Evolutionary conservation across 1,140 invertebrate species (phyloP), one percentile per base, ranked within the genome.

Genomic region (Drosophila ogumai): DNA sequence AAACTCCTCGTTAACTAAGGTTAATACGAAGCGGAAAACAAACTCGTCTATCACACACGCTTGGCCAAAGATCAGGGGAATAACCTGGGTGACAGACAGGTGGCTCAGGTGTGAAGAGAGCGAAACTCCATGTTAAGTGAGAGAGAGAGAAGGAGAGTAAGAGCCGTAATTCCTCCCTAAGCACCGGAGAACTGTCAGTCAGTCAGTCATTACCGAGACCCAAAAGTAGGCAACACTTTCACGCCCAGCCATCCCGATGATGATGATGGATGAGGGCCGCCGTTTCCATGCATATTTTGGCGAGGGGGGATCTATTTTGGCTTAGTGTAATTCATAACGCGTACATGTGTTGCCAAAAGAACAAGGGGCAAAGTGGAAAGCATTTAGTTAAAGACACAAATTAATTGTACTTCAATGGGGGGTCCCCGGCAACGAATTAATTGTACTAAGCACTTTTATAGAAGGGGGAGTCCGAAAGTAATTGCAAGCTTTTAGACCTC

Each of bases 11-110:
- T 50, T 41, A 49, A 57, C n/a, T 25, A n/a, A 47, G 50, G 15
- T 49, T 34, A 25, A 43, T 2, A 7, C 1, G 6, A 32, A 49
- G 47, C 46, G 65, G 44, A 69, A 74, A 76, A 80, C 56, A 80
- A 58, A 63, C 66, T 68, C 76, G 65, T 86, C 71, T 38, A 87
- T 82, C 82, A 86, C 50, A 57, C 44, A 72, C 60, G 58, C 57
- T 8, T 71, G 56, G 67, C 38, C 71, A 64, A 19, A 81, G 61
- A 66, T 79, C 68, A 10, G 22, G 67, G 64, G 64, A 47, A 47
- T 71, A 40, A 36, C 19, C 56, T 77, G 57, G 40, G 57, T 78
- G 75, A 78, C 75, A 78, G 75, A 78, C 75, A 78, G 75, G 32
- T 77, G 74, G 64, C 57, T 61, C 75, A 78, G 75, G 73, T 76